These are phyloP conservation scores for Oryzias javanicus DNA, from an alignment of 2,113 vertebrate genomes.

Conservation along the genomic window DNA sequence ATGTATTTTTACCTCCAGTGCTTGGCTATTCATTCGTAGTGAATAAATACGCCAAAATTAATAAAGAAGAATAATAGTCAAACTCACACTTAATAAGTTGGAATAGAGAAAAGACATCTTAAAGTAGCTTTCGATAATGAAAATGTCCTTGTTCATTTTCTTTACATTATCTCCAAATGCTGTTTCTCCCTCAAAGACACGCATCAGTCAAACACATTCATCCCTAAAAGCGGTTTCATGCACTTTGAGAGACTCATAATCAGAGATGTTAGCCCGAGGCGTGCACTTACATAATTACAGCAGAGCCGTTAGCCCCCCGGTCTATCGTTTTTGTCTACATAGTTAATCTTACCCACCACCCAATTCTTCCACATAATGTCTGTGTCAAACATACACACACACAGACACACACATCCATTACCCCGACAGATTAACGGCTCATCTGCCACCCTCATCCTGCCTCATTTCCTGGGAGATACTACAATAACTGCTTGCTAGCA, in stretches of 20 bases:
- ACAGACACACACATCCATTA: slow-evolving; percentile 1
- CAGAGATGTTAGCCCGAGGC: slow-evolving; percentile 6
- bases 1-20: too few relatives aligned
- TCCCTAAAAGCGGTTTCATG: not conserved
- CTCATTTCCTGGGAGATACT: slow-evolving; percentile 52
- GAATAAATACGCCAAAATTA: too few relatives aligned
- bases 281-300: slow-evolving; percentile 9
- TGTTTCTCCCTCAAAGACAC: slow-evolving; percentile 1
- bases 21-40: too few relatives aligned
- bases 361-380: not conserved
- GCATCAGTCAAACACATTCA: not conserved
- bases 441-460: slow-evolving; percentile 17
- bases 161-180: slow-evolving; percentile 18
- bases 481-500: slow-evolving; percentile 41
- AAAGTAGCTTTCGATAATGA: slow-evolving; percentile 50
- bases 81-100: slow-evolving; percentile 51
- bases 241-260: slow-evolving; percentile 14
- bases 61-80: slow-evolving; percentile 58
- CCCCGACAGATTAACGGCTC: slow-evolving; percentile 25
- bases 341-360: slow-evolving; percentile 32
- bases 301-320: slow-evolving; percentile 28
- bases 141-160: slow-evolving; percentile 48
- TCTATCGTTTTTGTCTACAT: slow-evolving; percentile 29
- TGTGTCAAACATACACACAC: not conserved
- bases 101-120: slow-evolving; percentile 38